These are phyloP conservation scores for Euura lappo DNA, from an alignment of 1,140 invertebrate species.

Conservation along the genomic window DNA sequence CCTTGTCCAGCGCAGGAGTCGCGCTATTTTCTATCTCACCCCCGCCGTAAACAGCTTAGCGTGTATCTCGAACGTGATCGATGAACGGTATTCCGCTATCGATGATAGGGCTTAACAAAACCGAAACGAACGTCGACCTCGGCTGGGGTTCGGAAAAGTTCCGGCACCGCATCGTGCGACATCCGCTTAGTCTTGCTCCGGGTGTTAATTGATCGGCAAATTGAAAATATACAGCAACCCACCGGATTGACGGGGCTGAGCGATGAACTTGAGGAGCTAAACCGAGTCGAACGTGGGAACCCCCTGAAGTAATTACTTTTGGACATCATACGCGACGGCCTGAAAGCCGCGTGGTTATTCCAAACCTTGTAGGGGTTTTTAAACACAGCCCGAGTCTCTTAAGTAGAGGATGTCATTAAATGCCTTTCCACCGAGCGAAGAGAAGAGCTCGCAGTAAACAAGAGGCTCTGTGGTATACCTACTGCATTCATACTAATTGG, in stretches of 20 bases:
- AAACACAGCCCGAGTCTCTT: background rate
- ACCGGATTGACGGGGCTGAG: background rate
- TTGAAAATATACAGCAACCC: background rate
- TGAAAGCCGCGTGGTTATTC: too few relatives aligned
- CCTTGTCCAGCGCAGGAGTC: too few relatives aligned
- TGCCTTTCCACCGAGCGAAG: too few relatives aligned
- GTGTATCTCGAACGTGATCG: background rate
- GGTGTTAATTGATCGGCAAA: background rate
- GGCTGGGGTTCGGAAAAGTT: too few relatives aligned
- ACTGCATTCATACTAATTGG: background rate
- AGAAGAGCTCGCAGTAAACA: too few relatives aligned
- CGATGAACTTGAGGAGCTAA: background rate
- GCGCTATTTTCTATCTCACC: too few relatives aligned
- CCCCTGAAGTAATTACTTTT: too few relatives aligned
- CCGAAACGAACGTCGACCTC: too few relatives aligned
- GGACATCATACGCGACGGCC: too few relatives aligned
- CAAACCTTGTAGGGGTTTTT: too few relatives aligned
- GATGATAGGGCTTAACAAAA: background rate
- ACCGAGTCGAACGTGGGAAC: background rate
- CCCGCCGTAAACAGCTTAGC: too few relatives aligned
- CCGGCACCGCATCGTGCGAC: background rate
- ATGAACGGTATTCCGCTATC: background rate
- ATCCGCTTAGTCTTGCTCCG: background rate
- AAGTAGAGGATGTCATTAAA: background rate
- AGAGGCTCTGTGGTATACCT: too few relatives aligned